A percentile compares a stretch with the other conserved stretches of the same genome.
phyloP scores from a whole-genome alignment of 92 coral and sea anemone species.

The Siderastrea siderea region DNA sequence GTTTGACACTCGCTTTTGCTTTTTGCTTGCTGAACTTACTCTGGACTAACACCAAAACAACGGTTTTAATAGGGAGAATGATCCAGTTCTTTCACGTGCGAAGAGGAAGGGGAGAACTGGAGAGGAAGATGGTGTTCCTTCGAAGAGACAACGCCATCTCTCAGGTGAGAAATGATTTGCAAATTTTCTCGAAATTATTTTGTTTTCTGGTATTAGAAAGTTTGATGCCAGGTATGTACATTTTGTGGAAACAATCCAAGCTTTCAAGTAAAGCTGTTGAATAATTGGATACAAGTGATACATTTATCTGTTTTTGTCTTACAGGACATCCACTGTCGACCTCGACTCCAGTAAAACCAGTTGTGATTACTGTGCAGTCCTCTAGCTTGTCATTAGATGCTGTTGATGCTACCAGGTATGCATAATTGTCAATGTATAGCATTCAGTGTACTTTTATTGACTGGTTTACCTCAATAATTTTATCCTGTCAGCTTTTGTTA shows the following conservation, averaged over 20 bases:
- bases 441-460: neutral
- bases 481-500: neutral
- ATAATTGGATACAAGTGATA: neutral
- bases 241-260: neutral
- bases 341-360: neutral
- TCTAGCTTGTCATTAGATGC: neutral
- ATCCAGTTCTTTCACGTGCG: slow-evolving; percentile 15
- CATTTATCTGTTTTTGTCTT: neutral
- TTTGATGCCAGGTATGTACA: neutral
- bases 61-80: slow-evolving; percentile 20
- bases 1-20: neutral
- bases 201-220: neutral
- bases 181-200: neutral
- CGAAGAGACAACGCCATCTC: slow-evolving; percentile 5
- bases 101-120: slow-evolving; percentile 7
- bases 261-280: neutral
- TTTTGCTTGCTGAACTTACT: slow-evolving; percentile 4
- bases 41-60: neutral
- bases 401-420: neutral
- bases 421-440: neutral
- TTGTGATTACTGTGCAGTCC: slow-evolving; percentile 1
- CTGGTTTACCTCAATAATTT: neutral
- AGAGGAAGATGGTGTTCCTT: neutral
- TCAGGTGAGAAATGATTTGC: slow-evolving; percentile 1
- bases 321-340: slow-evolving; percentile 4